Conservation (phyloP, 92 coral and sea anemone genomes). For the Epizoanthus rinbou region DNA sequence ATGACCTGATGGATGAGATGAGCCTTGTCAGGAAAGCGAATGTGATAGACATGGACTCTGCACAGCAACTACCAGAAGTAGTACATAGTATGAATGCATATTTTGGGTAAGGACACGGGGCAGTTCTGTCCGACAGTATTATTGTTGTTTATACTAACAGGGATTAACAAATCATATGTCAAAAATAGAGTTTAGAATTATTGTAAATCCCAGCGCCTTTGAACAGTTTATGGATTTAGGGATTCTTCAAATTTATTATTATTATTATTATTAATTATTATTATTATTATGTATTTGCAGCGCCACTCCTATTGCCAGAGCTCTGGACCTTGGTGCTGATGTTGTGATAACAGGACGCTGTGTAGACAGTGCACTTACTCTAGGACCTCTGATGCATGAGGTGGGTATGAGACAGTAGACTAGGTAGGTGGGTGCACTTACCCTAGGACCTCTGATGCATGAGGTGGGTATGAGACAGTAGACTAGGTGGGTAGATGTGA, state of each 20-base stretch:
- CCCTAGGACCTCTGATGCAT: constrained; percentile 89
- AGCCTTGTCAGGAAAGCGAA: constrained; percentile 60
- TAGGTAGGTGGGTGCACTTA: constrained; percentile 61
- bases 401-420: constrained; percentile 19
- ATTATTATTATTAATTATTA: no score
- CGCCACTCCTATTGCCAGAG: constrained; percentile 91
- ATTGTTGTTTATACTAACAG: not conserved
- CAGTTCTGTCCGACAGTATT: not conserved
- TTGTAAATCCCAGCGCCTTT: no score
- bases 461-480: constrained; percentile 57
- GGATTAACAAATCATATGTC: no score
- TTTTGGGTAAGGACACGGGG: constrained; percentile 70
- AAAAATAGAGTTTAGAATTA: no score
- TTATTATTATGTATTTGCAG: constrained; percentile 38
- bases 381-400: constrained; percentile 94
- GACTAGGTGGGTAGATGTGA: constrained; percentile 48
- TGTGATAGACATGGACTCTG: constrained; percentile 80
- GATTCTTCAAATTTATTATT: no score
- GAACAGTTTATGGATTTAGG: no score
- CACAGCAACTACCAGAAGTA: constrained; percentile 67
- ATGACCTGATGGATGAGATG: constrained; percentile 76
- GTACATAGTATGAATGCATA: constrained; percentile 97
- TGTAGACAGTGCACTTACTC: constrained; percentile 93
- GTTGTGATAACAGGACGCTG: constrained; percentile 96
- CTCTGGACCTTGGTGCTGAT: constrained; percentile 93